These are phyloP conservation scores for Brachionus angularis DNA, from an alignment of 1,140 invertebrate species.

Conservation along the genomic window DNA sequence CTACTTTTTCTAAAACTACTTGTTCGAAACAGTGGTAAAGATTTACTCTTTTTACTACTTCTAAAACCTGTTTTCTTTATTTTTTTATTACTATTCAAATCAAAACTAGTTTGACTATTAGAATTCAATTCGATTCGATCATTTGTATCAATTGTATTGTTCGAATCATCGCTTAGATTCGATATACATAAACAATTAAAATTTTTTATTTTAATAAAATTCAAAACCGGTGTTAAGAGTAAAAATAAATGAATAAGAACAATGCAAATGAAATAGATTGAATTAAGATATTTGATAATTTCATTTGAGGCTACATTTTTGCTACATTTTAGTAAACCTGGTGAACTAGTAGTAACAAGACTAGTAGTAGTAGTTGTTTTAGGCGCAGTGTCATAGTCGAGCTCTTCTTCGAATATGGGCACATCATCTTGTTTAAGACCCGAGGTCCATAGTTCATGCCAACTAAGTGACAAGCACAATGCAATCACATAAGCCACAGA, in stretches of 20 bases:
- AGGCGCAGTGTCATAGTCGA: not conserved
- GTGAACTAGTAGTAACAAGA: not conserved
- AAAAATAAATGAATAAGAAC: conserved; percentile 8
- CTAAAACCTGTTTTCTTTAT: too few relatives aligned
- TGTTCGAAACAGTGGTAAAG: too few relatives aligned
- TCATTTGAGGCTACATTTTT: conserved; percentile 6
- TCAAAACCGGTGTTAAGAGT: not conserved
- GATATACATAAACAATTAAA: not conserved
- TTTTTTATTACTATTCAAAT: too few relatives aligned
- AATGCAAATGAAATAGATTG: conserved; percentile 2
- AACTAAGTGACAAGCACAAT: not conserved
- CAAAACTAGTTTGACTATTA: too few relatives aligned
- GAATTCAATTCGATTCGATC: too few relatives aligned
- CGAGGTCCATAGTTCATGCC: conserved; percentile 19
- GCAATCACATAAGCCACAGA: conserved; percentile 4
- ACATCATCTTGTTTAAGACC: not conserved
- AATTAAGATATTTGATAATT: not conserved
- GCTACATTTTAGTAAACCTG: not conserved
- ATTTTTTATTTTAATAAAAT: not conserved
- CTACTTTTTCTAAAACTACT: too few relatives aligned
- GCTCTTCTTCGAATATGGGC: not conserved
- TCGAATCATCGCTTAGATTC: too few relatives aligned
- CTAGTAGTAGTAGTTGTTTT: not conserved
- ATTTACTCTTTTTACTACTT: too few relatives aligned
- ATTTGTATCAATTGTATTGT: too few relatives aligned